Base-by-base conservation (phyloP, 2,797 vertebrate genomes). In the Acrocephalus scirpaceus region DNA sequence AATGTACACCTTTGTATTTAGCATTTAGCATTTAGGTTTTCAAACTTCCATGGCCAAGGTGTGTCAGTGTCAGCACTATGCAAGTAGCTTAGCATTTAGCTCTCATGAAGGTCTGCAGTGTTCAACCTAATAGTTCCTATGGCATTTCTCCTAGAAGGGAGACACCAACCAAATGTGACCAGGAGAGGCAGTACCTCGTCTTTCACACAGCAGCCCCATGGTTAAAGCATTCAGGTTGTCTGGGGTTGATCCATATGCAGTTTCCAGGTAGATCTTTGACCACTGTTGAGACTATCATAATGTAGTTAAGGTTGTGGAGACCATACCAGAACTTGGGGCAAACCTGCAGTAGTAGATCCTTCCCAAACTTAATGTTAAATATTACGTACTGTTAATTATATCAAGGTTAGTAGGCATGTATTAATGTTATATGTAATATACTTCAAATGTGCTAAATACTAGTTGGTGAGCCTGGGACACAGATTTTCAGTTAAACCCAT, bases 121-220 rank as follows among this genome's bases (percentile, higher is more conserved):
- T 13, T 92, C 54, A 89, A 7, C 6, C 8, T 62, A 32, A 15
- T 15, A 69, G 47, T 14, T 78, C 18, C 20, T 13, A 32, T 8
- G 9, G n/a, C 48, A 50, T 66, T 51, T 36, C 22, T 86, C 12
- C 34, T 54, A n/a, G 34, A 48, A 44, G 20, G 42, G 23, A 86
- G 15, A 60, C n/a, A 40, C 30, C 10, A 23, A 32, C 11, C 32
- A 66, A 84, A 54, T 21, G 16, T 12, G 27, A 81, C 16, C 26
- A 87, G 36, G 72, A 81, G 45, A 78, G 45, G 32, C 32, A 65
- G 16, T 29, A 56, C 10, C 14, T 70, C 44, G 30, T 67, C n/a
- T 62, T 81, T 71, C 26, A 77, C 7, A 17, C 2, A 0, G 3
- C 11, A n/a, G n/a, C 58, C 5, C 25, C 34, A n/a, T 13, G 4